Evolutionary conservation across 2,888 invertebrate species (phyloP).

Genomic region (Nysson spinosus): DNA sequence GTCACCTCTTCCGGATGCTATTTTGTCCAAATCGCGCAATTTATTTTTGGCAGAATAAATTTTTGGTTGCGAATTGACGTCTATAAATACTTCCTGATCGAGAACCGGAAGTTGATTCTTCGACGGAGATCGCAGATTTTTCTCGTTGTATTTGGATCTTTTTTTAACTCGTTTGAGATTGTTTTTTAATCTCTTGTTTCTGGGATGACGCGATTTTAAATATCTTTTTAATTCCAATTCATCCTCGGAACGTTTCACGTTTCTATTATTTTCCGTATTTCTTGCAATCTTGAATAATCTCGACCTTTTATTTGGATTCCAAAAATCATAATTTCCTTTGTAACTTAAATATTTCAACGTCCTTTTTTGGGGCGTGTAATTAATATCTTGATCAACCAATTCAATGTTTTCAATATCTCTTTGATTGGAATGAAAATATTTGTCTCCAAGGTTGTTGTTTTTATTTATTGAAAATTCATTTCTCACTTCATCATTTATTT

Average conservation of each 20-base stretch:
- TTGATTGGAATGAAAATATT: too few species aligned
- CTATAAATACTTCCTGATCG: conserved; percentile 10
- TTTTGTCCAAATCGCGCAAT: background rate
- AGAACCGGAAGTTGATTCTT: background rate
- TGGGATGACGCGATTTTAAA: too few species aligned
- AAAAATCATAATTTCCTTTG: conserved; percentile 1
- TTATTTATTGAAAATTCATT: too few species aligned
- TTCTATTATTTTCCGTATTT: too few species aligned
- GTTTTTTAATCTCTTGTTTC: too few species aligned
- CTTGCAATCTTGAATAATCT: too few species aligned
- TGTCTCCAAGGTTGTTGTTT: too few species aligned
- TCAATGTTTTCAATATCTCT: background rate
- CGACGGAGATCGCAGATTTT: background rate
- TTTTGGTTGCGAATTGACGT: background rate
- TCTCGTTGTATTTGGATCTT: background rate
- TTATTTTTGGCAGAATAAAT: background rate
- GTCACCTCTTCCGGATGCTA: background rate
- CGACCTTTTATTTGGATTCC: background rate
- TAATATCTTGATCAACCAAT: background rate
- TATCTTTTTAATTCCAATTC: background rate
- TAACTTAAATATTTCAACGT: conserved; percentile 24
- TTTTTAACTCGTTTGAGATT: background rate
- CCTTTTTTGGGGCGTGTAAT: conserved; percentile 34
- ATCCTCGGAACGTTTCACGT: background rate
- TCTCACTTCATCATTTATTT: too few species aligned